Evolutionary conservation across 1,140 invertebrate genomes (phyloP).

Genomic region (Heliconius hewitsoni): DNA sequence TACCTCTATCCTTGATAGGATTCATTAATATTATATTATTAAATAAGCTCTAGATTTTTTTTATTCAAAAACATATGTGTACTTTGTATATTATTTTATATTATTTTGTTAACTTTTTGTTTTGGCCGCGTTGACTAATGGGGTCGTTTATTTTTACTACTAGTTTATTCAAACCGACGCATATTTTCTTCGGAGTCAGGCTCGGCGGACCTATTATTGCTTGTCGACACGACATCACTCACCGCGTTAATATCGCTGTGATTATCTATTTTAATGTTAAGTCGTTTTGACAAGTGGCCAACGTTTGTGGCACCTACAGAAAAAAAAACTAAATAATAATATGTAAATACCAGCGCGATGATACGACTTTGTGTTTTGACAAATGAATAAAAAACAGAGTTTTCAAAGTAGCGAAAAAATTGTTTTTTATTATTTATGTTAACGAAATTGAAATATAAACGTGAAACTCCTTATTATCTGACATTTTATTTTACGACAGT

Average conservation of each 20-base stretch:
- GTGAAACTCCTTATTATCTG: neutral
- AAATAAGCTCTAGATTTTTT: no score
- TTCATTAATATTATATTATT: neutral
- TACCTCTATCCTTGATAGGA: neutral
- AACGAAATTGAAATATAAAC: neutral
- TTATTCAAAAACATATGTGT: slow-evolving; percentile 12
- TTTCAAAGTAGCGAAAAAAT: neutral
- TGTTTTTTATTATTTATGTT: neutral
- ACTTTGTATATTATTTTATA: neutral
- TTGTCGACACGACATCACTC: slow-evolving; percentile 73
- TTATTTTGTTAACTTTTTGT: slow-evolving; percentile 16
- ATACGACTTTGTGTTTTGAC: neutral
- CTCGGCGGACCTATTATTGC: slow-evolving; percentile 67
- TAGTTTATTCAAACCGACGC: slow-evolving; percentile 70
- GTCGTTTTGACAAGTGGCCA: slow-evolving; percentile 66
- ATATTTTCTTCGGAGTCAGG: slow-evolving; percentile 61
- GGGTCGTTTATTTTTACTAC: slow-evolving; percentile 78
- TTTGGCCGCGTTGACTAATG: slow-evolving; percentile 79
- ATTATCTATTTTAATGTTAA: slow-evolving; percentile 71
- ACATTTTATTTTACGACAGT: neutral
- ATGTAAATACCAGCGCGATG: neutral
- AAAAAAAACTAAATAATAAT: slow-evolving; percentile 25
- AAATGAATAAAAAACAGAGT: neutral
- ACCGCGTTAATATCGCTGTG: slow-evolving; percentile 71
- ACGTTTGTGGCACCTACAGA: slow-evolving; percentile 36